A percentile compares a stretch with the other conserved stretches of the same genome.
phyloP scores from a whole-genome alignment of 2,797 vertebrate species.

The Squalus acanthias region DNA sequence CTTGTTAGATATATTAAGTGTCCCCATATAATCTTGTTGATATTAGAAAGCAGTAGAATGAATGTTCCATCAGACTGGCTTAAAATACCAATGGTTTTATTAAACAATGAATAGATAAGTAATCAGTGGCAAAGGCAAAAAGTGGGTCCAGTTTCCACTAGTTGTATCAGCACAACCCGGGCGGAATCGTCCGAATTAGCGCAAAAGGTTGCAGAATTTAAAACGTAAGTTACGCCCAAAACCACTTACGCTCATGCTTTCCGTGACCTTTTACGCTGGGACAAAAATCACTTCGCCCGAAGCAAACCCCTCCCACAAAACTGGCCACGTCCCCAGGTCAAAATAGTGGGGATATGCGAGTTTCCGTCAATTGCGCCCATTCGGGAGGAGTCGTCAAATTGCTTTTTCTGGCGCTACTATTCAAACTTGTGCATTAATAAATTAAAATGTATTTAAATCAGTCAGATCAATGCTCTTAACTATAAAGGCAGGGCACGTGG shows the following conservation, averaged over 20 bases:
- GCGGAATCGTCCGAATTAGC: background rate
- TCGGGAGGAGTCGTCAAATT: background rate
- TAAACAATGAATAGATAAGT: background rate
- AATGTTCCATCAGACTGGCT: background rate
- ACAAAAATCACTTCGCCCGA: background rate
- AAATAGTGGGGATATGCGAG: background rate
- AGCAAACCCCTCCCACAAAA: background rate
- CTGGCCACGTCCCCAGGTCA: background rate
- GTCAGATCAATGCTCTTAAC: background rate
- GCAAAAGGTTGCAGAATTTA: background rate
- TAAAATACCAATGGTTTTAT: background rate
- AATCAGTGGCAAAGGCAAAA: background rate
- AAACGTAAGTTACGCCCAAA: background rate
- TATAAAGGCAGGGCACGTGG: background rate
- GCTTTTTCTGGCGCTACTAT: background rate
- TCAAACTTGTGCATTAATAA: background rate
- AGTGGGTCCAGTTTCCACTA: background rate
- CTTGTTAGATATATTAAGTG: too few relatives aligned
- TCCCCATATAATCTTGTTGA: background rate
- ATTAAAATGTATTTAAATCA: background rate
- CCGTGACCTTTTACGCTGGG: background rate
- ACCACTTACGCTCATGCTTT: background rate
- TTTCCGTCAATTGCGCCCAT: background rate
- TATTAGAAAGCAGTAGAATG: background rate
- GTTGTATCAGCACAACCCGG: background rate